A percentile compares a stretch with the other conserved stretches of the same genome.
phyloP scores from a whole-genome alignment of 1,140 invertebrate species.

The Rhopalosiphum maidis region DNA sequence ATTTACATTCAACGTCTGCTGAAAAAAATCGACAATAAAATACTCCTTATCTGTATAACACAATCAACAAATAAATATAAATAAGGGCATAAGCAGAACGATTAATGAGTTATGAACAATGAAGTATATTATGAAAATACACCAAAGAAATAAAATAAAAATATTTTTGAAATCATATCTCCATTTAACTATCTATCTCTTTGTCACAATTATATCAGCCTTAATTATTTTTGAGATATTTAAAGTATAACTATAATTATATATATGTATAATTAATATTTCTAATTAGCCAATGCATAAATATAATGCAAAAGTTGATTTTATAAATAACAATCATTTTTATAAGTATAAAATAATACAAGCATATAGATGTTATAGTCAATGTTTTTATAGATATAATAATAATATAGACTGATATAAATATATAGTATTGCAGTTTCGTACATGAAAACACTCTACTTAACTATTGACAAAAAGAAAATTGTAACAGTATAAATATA shows the following conservation, averaged over 20 bases:
- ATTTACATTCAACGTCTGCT: not conserved
- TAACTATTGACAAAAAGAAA: not conserved
- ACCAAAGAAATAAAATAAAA: not conserved
- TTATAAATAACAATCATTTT: not conserved
- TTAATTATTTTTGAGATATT: not conserved
- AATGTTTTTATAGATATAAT: not conserved
- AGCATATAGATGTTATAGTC: not conserved
- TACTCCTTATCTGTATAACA: not conserved
- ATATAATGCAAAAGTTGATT: not conserved
- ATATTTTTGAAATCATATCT: not conserved
- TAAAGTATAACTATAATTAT: not conserved
- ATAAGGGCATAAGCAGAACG: not conserved
- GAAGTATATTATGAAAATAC: not conserved
- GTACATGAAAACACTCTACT: not conserved
- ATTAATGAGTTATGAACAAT: not conserved
- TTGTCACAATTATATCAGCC: not conserved
- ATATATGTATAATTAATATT: not conserved
- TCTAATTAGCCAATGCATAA: not conserved
- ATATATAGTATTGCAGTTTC: not conserved
- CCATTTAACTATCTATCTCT: not conserved
- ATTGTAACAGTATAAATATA: not conserved
- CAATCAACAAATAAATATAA: not conserved
- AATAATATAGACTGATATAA: not conserved
- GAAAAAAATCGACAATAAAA: not conserved
- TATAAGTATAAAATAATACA: not conserved